These are phyloP conservation scores for Tenthredo amoena DNA, from an alignment of 2,888 invertebrate genomes.

Conservation along the genomic window DNA sequence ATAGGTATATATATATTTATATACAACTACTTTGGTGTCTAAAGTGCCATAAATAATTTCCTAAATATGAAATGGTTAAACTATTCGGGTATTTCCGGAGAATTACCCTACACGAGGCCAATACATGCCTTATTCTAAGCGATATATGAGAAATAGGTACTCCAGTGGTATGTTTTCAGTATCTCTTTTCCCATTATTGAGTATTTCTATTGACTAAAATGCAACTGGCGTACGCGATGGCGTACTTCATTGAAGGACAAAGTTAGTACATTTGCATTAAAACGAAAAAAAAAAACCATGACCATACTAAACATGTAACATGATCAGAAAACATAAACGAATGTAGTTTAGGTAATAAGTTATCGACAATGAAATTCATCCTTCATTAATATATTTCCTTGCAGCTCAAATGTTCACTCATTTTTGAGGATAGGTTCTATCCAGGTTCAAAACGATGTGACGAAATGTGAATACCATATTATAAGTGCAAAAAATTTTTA, in stretches of 20 bases:
- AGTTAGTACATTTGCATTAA: background rate
- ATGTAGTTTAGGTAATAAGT: constrained; percentile 29
- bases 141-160: background rate
- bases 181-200: background rate
- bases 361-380: background rate
- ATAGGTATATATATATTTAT: background rate
- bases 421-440: background rate
- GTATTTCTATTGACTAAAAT: background rate
- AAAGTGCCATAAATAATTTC: background rate
- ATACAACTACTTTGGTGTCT: background rate
- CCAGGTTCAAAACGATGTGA: background rate
- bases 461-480: constrained; percentile 20
- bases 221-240: background rate
- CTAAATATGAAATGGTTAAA: background rate
- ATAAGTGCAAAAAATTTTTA: background rate
- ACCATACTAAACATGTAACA: background rate
- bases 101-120: background rate
- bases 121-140: constrained; percentile 26
- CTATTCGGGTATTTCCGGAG: background rate
- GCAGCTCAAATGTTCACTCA: constrained; percentile 28
- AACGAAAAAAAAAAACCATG: background rate
- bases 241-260: background rate
- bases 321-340: constrained; percentile 53
- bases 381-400: background rate
- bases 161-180: background rate